Base-by-base conservation (phyloP, 1,140 invertebrate genomes). In the Pygmarrhopalites habei region DNA sequence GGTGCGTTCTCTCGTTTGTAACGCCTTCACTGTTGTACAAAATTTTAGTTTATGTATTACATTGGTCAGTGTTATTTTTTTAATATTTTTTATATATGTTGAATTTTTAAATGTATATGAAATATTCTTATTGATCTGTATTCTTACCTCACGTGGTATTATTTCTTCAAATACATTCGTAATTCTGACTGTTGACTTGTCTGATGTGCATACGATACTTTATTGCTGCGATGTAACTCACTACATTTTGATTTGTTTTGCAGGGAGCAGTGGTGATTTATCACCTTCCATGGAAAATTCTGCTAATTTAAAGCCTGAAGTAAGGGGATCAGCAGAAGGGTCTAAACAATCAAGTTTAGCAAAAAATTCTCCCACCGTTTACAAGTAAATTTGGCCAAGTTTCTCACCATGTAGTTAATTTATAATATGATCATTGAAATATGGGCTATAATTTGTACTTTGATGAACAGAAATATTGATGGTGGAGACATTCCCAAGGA, bases 261-360 rank as follows among this genome's bases (percentile, higher is more conserved):
- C 69, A 85, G 85, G 81, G 1, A 86, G 85, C 70, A 86, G 85
- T 71, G 74, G 83, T 23, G 84, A 86, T 67, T 74, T 85, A 61
- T 85, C 83, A 32, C 60, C 51, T 1, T 56, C 52, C 5, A 28
- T 32, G 12, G 52, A 62, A 28, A 14, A 14, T 23, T 21, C 32
- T 5, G 52, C 21, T 26, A 19, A 14, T 15, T 25, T 55, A 26
- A 62, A 55, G 23, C 26, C 26, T 21, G 53, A 63, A 14, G 55
- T 25, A 32, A n/a, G n/a, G n/a, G n/a, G n/a, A n/a, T n/a, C n/a
- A n/a, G 23, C 25, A 2, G 39, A 59, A 29, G n/a, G 10, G 7
- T 15, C 39, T 46, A 23, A 39, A 10, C 14, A 35, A 35, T 32
- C 53, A 21, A 47, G n/a, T 19, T 21, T 30, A 14, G 39, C 3